Conservation (phyloP, 1,140 invertebrate genomes). For the Euwallacea fornicatus region DNA sequence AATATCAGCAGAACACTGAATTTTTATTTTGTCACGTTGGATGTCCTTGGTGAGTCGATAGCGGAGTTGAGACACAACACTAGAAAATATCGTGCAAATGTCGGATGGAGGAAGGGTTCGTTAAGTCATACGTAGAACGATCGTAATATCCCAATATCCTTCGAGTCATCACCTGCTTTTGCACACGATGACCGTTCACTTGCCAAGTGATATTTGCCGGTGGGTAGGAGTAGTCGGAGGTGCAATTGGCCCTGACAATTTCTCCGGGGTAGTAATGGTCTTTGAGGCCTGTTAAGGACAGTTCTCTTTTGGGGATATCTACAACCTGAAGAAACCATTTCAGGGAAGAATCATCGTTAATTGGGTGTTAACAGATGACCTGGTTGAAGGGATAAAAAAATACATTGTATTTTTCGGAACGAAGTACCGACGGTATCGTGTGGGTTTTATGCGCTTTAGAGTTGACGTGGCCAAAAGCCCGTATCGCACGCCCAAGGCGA, state of each 20-base stretch:
- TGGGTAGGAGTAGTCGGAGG: slow-evolving; percentile 26
- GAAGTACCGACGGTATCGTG: too few species aligned
- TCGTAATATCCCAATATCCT: not conserved
- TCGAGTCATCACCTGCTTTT: slow-evolving; percentile 6
- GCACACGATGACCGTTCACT: slow-evolving; percentile 23
- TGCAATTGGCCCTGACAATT: slow-evolving; percentile 24
- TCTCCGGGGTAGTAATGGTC: slow-evolving; percentile 3
- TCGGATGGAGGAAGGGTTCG: not conserved
- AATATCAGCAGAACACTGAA: slow-evolving; percentile 23
- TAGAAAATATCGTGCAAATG: not conserved
- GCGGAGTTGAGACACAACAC: slow-evolving; percentile 20
- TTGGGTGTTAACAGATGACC: too few species aligned
- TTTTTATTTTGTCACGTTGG: slow-evolving; percentile 14
- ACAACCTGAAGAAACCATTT: slow-evolving; percentile 23
- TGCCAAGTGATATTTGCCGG: slow-evolving; percentile 32
- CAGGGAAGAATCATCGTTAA: too few species aligned
- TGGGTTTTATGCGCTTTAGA: too few species aligned
- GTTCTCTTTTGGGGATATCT: slow-evolving; percentile 21
- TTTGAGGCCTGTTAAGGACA: slow-evolving; percentile 24
- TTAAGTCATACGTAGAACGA: not conserved
- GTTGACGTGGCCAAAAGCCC: too few species aligned
- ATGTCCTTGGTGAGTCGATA: slow-evolving; percentile 14
- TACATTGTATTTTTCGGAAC: too few species aligned
- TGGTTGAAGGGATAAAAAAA: too few species aligned
- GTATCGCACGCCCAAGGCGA: too few species aligned